Percentiles rank a stretch among this genome's conserved stretches.
Evolutionary conservation across 1,140 invertebrate species (phyloP).

Genomic region (Neodiprion fabricii): DNA sequence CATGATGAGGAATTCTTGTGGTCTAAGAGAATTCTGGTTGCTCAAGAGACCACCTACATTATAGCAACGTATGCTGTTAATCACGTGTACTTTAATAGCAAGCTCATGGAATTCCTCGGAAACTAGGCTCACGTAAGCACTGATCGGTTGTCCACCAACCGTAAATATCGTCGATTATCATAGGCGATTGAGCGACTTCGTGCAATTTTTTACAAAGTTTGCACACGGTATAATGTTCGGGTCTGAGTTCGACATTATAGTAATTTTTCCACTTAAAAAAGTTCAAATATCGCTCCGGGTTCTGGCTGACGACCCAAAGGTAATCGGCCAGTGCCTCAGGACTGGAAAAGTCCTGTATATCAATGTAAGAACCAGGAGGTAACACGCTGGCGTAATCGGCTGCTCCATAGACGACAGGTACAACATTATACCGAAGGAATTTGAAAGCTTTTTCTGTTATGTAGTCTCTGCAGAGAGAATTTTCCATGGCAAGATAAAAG

Average conservation of each 20-base stretch:
- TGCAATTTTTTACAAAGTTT: conserved; percentile 30
- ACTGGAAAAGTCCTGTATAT: conserved; percentile 43
- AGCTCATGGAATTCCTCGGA: too few species aligned
- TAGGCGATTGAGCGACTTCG: background rate
- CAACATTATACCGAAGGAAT: conserved; percentile 44
- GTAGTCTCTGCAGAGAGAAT: conserved; percentile 63
- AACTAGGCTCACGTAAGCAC: background rate
- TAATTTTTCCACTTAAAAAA: background rate
- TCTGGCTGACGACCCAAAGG: conserved; percentile 24
- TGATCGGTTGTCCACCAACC: background rate
- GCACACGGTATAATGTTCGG: conserved; percentile 41
- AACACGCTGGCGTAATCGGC: conserved; percentile 58
- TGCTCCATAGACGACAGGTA: conserved; percentile 56
- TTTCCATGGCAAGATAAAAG: conserved; percentile 72
- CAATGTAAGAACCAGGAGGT: conserved; percentile 57
- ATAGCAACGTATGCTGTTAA: too few species aligned
- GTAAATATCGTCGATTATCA: background rate
- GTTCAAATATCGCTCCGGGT: background rate
- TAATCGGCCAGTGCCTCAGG: conserved; percentile 45
- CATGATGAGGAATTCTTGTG: too few species aligned
- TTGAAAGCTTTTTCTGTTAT: conserved; percentile 66
- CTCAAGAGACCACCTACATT: too few species aligned
- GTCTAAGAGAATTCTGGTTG: too few species aligned
- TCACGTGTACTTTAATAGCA: too few species aligned
- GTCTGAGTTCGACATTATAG: conserved; percentile 23